These are phyloP conservation scores for Acronicta alni DNA, from an alignment of 2,888 invertebrate genomes.

Conservation along the genomic window DNA sequence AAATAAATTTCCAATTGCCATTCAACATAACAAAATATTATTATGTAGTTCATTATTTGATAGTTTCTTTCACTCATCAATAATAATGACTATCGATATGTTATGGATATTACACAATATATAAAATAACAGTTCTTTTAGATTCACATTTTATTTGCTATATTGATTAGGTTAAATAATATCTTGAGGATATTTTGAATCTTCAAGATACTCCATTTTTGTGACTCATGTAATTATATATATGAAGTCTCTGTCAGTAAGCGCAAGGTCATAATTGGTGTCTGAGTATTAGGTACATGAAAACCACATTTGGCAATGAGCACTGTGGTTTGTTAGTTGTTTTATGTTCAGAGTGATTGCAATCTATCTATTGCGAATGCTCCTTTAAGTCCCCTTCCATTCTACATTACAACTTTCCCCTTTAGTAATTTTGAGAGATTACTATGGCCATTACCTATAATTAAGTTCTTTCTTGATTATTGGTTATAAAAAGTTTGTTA, in stretches of 20 bases:
- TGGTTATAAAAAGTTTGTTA: neutral
- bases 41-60: too few species aligned
- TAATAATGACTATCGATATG: too few species aligned
- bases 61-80: too few species aligned
- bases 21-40: too few species aligned
- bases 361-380: neutral
- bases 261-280: conserved; percentile 9
- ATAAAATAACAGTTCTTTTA: too few species aligned
- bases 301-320: conserved; percentile 34
- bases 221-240: neutral
- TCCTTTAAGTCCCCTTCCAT: neutral
- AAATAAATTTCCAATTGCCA: too few species aligned
- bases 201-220: neutral
- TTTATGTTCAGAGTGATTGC: conserved; percentile 9
- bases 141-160: too few species aligned
- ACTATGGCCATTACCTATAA: neutral
- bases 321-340: conserved; percentile 31
- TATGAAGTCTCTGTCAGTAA: neutral
- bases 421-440: neutral
- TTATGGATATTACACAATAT: too few species aligned
- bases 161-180: too few species aligned
- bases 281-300: conserved; percentile 6
- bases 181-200: neutral
- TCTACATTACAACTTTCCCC: neutral
- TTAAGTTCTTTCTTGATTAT: neutral